phyloP scores from a whole-genome alignment of 2,888 invertebrate species.

The Drosophila anomelani region DNA sequence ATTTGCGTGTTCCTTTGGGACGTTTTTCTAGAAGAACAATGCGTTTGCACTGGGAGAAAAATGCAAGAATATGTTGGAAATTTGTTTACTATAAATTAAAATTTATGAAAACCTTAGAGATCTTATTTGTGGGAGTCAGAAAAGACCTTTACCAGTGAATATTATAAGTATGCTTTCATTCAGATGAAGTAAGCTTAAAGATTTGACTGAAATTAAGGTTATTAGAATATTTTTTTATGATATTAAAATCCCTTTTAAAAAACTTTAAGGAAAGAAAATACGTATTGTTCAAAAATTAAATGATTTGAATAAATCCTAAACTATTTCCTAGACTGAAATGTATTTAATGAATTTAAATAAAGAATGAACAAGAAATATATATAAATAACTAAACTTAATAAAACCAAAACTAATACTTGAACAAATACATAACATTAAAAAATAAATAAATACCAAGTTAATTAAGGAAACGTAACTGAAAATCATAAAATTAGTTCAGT shows the following conservation, averaged over 20 bases:
- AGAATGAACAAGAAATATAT: too few relatives aligned
- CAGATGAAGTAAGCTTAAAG: not conserved
- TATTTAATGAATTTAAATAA: too few relatives aligned
- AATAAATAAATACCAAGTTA: not conserved
- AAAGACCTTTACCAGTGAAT: not conserved
- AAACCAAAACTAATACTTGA: not conserved
- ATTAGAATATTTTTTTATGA: not conserved
- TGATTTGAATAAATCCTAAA: not conserved
- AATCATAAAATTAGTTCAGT: not conserved
- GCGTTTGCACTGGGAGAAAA: constrained; percentile 18
- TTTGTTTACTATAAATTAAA: not conserved
- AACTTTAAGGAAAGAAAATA: not conserved
- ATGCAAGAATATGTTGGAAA: not conserved
- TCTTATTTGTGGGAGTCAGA: not conserved
- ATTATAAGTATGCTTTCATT: not conserved
- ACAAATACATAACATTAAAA: not conserved
- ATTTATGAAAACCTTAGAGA: not conserved
- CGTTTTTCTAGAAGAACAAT: constrained; percentile 31
- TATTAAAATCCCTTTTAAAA: not conserved
- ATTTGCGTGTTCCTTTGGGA: constrained; percentile 60
- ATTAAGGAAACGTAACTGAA: not conserved
- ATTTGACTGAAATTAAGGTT: not conserved
- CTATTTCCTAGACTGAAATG: not conserved
- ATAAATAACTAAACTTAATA: not conserved
- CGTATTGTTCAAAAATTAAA: not conserved